Percentiles rank a stretch among this genome's conserved stretches.
Evolutionary conservation across 2,113 vertebrate genomes (phyloP).

Genomic region (Siniperca chuatsi): DNA sequence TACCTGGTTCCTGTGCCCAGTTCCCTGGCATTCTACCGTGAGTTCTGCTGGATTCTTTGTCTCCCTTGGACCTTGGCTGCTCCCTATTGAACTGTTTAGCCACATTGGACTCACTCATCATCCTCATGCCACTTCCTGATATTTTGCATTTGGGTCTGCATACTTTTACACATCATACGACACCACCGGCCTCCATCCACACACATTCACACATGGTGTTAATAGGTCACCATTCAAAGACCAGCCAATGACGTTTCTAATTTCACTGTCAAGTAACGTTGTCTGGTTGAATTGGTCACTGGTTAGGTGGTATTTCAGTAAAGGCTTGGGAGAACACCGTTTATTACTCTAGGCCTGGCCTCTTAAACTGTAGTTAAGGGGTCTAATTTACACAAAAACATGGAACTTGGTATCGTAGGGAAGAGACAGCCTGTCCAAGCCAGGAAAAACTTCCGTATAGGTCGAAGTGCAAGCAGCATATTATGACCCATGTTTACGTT

Average conservation of each 20-base stretch:
- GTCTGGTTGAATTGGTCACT: constrained; percentile 58
- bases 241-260: constrained; percentile 47
- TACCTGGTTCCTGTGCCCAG: too few species aligned
- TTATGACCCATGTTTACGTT: too few species aligned
- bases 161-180: too few species aligned
- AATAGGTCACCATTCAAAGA: constrained; percentile 52
- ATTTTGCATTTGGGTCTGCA: too few species aligned
- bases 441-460: too few species aligned
- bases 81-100: too few species aligned
- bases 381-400: neutral
- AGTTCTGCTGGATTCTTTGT: too few species aligned
- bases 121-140: too few species aligned
- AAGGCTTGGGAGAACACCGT: neutral
- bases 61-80: too few species aligned
- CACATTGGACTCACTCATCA: too few species aligned
- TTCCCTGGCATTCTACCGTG: too few species aligned
- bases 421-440: neutral
- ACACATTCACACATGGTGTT: constrained; percentile 34
- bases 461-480: too few species aligned
- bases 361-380: neutral
- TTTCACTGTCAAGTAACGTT: constrained; percentile 54
- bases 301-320: constrained; percentile 37
- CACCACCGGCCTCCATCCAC: neutral
- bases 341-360: neutral
- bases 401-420: neutral